Conservation (phyloP, 2,797 vertebrate genomes). For the Rhinichthys osculus region DNA sequence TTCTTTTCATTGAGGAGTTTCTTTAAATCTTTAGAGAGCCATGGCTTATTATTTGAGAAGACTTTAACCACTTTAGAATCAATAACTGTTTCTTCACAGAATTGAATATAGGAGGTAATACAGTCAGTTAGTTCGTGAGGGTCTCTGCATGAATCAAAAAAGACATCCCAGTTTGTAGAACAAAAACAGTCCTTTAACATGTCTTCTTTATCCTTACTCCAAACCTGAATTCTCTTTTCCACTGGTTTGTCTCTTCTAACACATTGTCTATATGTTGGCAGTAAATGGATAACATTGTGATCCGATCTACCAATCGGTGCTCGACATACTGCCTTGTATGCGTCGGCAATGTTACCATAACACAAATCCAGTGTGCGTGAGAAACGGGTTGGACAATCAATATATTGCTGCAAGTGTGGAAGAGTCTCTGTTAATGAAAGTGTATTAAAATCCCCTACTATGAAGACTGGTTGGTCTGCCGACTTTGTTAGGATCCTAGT, state of each 20-base stretch:
- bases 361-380: conserved; percentile 15
- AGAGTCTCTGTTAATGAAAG: conserved; percentile 6
- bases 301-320: no score
- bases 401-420: conserved; percentile 20
- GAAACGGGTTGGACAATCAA: neutral
- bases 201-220: no score
- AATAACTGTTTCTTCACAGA: neutral
- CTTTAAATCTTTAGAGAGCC: neutral
- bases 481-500: neutral
- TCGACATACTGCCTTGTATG: no score
- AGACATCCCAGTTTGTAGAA: neutral
- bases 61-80: neutral
- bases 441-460: conserved; percentile 1
- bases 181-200: neutral
- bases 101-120: conserved; percentile 6
- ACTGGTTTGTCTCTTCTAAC: no score
- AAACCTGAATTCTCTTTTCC: no score
- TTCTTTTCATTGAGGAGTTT: no score
- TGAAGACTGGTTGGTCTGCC: conserved; percentile 17
- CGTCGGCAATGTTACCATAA: conserved; percentile 22
- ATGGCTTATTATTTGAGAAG: neutral
- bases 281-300: no score
- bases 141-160: neutral
- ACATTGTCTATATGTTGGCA: no score
- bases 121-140: neutral